These are phyloP conservation scores for Neogale vison DNA, from an alignment of 2,113 vertebrate species.

Conservation along the genomic window DNA sequence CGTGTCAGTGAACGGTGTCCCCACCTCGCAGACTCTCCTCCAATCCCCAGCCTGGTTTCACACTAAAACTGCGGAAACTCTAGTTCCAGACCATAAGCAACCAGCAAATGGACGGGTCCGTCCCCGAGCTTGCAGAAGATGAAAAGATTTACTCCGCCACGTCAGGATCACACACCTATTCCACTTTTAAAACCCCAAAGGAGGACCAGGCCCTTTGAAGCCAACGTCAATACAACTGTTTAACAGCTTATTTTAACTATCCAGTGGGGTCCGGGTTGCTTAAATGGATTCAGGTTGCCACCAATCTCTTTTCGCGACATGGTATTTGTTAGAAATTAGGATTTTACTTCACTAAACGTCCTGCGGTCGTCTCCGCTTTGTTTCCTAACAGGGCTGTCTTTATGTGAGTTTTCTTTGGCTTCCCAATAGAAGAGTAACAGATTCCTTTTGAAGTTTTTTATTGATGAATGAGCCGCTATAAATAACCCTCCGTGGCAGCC, in stretches of 20 bases:
- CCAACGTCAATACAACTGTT: slow-evolving; percentile 78
- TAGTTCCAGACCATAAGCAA: not conserved
- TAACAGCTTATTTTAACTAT: slow-evolving; percentile 80
- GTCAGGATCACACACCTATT: slow-evolving; percentile 73
- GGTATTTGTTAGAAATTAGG: slow-evolving; percentile 83
- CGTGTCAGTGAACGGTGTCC: not conserved
- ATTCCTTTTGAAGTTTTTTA: slow-evolving; percentile 89
- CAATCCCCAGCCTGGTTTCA: not conserved
- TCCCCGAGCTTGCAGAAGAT: not conserved
- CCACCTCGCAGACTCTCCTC: rapidly evolving
- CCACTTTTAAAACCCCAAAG: slow-evolving; percentile 65
- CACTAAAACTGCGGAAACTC: not conserved
- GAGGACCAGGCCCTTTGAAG: slow-evolving; percentile 64
- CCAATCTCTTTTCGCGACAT: slow-evolving; percentile 48
- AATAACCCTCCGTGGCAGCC: slow-evolving; percentile 85
- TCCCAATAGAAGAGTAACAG: slow-evolving; percentile 84
- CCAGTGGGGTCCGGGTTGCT: slow-evolving; percentile 69
- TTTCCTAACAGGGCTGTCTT: slow-evolving; percentile 83
- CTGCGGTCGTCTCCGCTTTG: slow-evolving; percentile 81
- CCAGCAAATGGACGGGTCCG: not conserved
- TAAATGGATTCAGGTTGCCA: slow-evolving; percentile 71
- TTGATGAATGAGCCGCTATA: slow-evolving; percentile 89
- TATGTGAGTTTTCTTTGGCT: slow-evolving; percentile 86
- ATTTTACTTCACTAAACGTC: slow-evolving; percentile 76
- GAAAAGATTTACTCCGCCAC: slow-evolving; percentile 36